A percentile compares a stretch with the other conserved stretches of the same genome.
These are phyloP conservation scores for Zaprionus capensis DNA, from an alignment of 1,140 invertebrate species.

Conservation along the genomic window DNA sequence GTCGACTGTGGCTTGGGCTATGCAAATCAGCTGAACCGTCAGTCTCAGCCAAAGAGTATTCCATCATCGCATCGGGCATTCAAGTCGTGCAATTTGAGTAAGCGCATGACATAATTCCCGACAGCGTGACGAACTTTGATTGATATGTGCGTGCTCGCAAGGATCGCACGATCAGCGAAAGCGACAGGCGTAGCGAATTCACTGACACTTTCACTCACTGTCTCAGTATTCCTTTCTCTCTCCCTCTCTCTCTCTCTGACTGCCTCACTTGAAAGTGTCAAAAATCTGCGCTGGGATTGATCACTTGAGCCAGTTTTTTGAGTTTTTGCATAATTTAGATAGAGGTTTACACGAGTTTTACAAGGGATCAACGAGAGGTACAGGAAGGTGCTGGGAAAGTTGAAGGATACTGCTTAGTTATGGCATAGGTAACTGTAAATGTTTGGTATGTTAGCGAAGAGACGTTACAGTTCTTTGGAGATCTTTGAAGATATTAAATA, in stretches of 20 bases:
- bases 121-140: slow-evolving; percentile 84
- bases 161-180: slow-evolving; percentile 51
- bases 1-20: slow-evolving; percentile 36
- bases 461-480: neutral
- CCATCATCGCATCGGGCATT: slow-evolving; percentile 35
- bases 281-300: slow-evolving; percentile 61
- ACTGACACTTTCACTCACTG: slow-evolving; percentile 38
- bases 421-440: neutral
- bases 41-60: slow-evolving; percentile 26
- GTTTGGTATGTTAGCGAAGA: neutral
- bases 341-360: slow-evolving; percentile 67
- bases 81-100: slow-evolving; percentile 79
- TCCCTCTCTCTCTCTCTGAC: slow-evolving; percentile 27
- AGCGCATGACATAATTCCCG: slow-evolving; percentile 83
- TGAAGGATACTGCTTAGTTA: neutral
- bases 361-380: slow-evolving; percentile 52
- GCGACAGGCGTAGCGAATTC: slow-evolving; percentile 72
- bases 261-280: slow-evolving; percentile 60
- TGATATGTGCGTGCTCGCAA: slow-evolving; percentile 65
- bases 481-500: neutral
- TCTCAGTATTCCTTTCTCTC: slow-evolving; percentile 26
- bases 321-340: slow-evolving; percentile 74
- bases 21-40: slow-evolving; percentile 66
- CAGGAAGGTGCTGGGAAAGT: slow-evolving; percentile 49
- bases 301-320: slow-evolving; percentile 58